These are phyloP conservation scores for Cuniculus paca DNA, from an alignment of 2,797 vertebrate genomes.

Conservation along the genomic window DNA sequence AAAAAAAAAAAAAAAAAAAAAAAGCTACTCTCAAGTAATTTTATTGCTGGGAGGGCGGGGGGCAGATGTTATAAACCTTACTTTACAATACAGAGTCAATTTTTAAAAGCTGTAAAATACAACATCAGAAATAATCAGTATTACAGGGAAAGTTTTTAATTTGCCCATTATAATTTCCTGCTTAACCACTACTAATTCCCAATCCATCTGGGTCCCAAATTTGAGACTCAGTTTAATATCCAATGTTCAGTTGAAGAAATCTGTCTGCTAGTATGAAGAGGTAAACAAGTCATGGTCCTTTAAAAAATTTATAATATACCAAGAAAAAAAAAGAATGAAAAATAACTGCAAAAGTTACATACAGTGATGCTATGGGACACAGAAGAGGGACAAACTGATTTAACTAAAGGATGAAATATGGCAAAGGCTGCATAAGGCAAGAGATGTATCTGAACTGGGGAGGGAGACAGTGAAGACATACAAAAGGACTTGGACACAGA, in stretches of 20 bases:
- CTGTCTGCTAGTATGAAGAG: constrained; percentile 37
- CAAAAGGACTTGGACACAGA: background rate
- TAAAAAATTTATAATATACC: constrained; percentile 8
- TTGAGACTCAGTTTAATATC: constrained; percentile 20
- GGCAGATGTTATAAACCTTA: constrained; percentile 1
- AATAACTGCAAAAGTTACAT: background rate
- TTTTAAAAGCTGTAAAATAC: constrained; percentile 19
- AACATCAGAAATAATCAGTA: constrained; percentile 49
- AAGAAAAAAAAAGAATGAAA: constrained; percentile 5
- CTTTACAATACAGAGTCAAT: background rate
- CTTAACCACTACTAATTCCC: constrained; percentile 23
- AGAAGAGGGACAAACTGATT: constrained; percentile 6
- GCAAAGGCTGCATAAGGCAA: background rate
- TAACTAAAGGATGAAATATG: background rate
- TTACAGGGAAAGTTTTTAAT: constrained; percentile 56
- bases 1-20: background rate
- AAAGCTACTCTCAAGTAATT: background rate
- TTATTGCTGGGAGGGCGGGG: background rate
- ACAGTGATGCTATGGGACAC: background rate
- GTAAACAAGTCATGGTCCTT: background rate
- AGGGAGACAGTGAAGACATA: background rate
- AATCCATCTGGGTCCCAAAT: constrained; percentile 39
- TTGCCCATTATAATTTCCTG: constrained; percentile 54
- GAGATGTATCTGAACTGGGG: background rate
- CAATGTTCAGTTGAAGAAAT: constrained; percentile 15